Evolutionary conservation across 1,140 invertebrate species (phyloP).

Genomic region (Latrodectus geometricus): DNA sequence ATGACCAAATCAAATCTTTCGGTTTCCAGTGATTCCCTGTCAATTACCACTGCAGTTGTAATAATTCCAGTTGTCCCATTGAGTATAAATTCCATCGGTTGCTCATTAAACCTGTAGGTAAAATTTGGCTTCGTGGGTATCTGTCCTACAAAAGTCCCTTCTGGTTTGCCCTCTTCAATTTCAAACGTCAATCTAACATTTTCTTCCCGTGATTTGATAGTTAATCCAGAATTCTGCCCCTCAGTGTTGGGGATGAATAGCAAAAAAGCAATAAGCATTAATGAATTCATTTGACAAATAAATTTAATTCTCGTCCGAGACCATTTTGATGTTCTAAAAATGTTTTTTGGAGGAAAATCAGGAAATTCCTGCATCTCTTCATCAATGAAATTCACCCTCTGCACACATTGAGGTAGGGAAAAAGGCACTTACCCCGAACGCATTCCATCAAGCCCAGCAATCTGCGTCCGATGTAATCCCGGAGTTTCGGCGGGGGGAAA

Average conservation of each 20-base stretch:
- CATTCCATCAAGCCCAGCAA: neutral
- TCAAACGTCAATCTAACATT: constrained; percentile 73
- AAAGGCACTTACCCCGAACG: constrained; percentile 30
- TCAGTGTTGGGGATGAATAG: constrained; percentile 33
- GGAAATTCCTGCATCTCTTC: neutral
- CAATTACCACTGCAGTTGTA: constrained; percentile 81
- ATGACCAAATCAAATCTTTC: constrained; percentile 90
- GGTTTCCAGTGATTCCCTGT: constrained; percentile 80
- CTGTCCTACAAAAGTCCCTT: constrained; percentile 83
- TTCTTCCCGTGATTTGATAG: constrained; percentile 53
- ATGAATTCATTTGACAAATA: constrained; percentile 14
- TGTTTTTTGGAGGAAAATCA: neutral
- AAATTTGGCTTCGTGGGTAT: constrained; percentile 89
- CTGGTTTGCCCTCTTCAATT: constrained; percentile 84
- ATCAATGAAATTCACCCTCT: neutral
- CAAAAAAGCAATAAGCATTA: constrained; percentile 21
- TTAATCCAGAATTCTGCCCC: constrained; percentile 24
- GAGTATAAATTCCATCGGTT: constrained; percentile 83
- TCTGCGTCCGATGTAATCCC: neutral
- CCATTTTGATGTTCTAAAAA: constrained; percentile 1
- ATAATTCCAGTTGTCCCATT: constrained; percentile 86
- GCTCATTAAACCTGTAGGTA: constrained; percentile 86
- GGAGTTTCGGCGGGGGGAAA: neutral
- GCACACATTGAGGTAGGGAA: neutral
- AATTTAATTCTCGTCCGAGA: constrained; percentile 22